Evolutionary conservation across 2,797 vertebrate genomes (phyloP), one percentile per base, ranked within the genome.

Genomic region (Alauda arvensis): DNA sequence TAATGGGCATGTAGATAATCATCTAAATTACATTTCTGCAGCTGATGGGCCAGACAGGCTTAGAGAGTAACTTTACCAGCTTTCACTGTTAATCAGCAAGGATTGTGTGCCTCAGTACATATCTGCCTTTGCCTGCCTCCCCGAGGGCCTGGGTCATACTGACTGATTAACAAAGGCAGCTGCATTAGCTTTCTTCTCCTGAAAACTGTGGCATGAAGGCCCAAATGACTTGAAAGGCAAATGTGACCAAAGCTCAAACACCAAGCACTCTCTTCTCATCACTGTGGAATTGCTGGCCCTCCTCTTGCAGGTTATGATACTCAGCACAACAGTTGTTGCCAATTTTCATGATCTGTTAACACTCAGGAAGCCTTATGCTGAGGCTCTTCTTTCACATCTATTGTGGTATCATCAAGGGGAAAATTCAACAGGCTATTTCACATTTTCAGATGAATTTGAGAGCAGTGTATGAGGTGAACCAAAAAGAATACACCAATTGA

Each of bases 21-120:
- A 98, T 97, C 97, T 97, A 97, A 97, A 98, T 98, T 98, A 97
- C 96, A 96, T 96, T 97, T 97, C 94, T 97, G 95, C 93, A 93
- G 87, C 96, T 98, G 97, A 98, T 97, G 97, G 95, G 91, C 93
- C 91, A 96, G 97, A 97, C 97, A 97, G 95, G 95, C 92, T 95
- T 94, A 94, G 90, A 96, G 92, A 85, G 87, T 94, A 93, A 93
- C 94, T 96, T 96, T 93, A 95, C 95, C 94, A 96, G 95, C 93
- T 88, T 95, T 97, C 74, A 49, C 93, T 95, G 92, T 84, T 96
- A 96, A 97, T 97, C 96, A 96, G 93, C 91, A 87, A 93, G 94
- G 92, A 93, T 94, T 95, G 94, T 95, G 89, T 94, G 94, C 95
- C 94, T 95, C 77, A 23, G 69, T 92, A 61, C 0, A 3, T 92